Percentiles rank a stretch among this genome's conserved stretches.
These are phyloP conservation scores for Chloroclystis v-ata DNA, from an alignment of 2,888 invertebrate genomes.

Conservation along the genomic window DNA sequence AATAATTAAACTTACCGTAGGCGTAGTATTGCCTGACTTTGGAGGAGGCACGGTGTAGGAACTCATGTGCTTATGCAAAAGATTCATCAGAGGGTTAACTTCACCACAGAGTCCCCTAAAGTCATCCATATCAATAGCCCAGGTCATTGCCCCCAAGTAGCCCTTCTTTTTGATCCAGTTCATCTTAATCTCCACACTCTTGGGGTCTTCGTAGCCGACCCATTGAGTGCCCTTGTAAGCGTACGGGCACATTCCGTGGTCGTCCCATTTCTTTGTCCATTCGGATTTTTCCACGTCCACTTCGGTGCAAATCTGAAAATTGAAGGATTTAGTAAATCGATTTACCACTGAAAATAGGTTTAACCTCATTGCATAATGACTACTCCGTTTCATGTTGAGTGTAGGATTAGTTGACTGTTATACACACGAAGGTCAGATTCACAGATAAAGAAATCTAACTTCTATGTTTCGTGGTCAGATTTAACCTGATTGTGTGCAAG, in stretches of 20 bases:
- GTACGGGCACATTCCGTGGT: constrained; percentile 89
- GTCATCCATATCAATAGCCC: constrained; percentile 96
- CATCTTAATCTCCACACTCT: constrained; percentile 92
- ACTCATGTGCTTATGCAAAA: constrained; percentile 85
- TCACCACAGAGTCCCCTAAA: constrained; percentile 90
- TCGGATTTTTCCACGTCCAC: constrained; percentile 82
- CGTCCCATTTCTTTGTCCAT: constrained; percentile 92
- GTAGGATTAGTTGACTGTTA: no score
- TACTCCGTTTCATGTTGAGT: no score
- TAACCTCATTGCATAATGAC: no score
- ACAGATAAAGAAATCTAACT: no score
- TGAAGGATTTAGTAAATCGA: no score
- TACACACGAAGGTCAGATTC: no score
- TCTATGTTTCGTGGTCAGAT: no score
- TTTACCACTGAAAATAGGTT: no score
- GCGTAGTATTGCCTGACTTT: constrained; percentile 78
- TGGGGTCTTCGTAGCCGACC: constrained; percentile 92
- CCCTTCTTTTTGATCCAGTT: constrained; percentile 90
- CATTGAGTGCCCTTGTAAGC: constrained; percentile 92
- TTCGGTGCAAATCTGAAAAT: constrained; percentile 85
- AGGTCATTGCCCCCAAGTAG: constrained; percentile 90
- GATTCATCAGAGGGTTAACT: constrained; percentile 84
- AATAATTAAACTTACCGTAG: constrained; percentile 75
- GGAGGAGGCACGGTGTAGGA: constrained; percentile 83
- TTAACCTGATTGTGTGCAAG: no score